Evolutionary conservation across 2,797 vertebrate species (phyloP).

Genomic region (Hypotaenidia philippensis): DNA sequence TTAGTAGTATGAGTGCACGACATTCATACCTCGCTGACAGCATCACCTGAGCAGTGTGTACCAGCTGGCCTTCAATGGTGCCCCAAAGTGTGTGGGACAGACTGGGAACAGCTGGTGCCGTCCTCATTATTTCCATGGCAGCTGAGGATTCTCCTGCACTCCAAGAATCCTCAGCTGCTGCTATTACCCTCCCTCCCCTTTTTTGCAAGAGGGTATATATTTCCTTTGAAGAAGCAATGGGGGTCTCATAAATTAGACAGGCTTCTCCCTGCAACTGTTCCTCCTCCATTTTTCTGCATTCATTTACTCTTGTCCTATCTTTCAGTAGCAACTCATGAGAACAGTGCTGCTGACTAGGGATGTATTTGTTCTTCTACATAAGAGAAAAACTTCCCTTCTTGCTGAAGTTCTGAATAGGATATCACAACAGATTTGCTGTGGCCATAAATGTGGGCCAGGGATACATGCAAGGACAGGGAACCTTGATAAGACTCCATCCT

Average conservation of each 20-base stretch:
- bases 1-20: neutral
- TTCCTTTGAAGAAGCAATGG: slow-evolving; percentile 54
- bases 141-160: slow-evolving; percentile 62
- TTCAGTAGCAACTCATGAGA: slow-evolving; percentile 26
- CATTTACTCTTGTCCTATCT: slow-evolving; percentile 21
- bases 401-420: neutral
- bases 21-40: neutral
- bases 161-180: slow-evolving; percentile 64
- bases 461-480: neutral
- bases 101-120: slow-evolving; percentile 39
- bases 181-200: neutral
- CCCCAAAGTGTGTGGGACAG: neutral
- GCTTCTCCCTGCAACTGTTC: slow-evolving; percentile 22
- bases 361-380: neutral
- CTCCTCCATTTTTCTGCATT: slow-evolving; percentile 34
- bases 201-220: slow-evolving; percentile 39
- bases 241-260: slow-evolving; percentile 51
- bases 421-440: neutral
- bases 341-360: neutral
- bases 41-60: slow-evolving; percentile 34
- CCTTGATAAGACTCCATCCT: neutral
- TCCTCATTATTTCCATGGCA: slow-evolving; percentile 61
- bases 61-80: neutral
- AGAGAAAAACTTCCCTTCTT: neutral
- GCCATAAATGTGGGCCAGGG: neutral